Conservation (phyloP, 1,140 invertebrate genomes). For the Nebria ingens region DNA sequence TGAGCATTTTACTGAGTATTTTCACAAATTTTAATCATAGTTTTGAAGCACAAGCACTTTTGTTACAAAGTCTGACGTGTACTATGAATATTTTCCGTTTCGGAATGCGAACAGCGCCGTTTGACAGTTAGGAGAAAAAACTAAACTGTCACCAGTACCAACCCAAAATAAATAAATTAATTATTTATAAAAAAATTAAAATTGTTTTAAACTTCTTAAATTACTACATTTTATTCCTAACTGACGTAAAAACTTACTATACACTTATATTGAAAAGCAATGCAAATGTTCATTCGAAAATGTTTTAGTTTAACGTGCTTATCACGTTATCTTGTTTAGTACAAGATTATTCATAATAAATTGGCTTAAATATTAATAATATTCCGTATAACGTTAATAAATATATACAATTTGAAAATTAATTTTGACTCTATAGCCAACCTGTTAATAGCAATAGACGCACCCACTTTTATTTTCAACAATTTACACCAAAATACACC, state of each 20-base stretch:
- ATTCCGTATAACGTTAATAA: no score
- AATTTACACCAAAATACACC: no score
- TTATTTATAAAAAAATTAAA: not conserved
- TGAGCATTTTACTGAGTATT: constrained; percentile 16
- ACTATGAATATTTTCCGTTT: constrained; percentile 15
- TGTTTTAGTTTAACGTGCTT: not conserved
- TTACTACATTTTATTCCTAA: not conserved
- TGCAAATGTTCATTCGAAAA: not conserved
- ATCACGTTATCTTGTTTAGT: no score
- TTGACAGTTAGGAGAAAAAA: not conserved
- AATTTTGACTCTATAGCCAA: no score
- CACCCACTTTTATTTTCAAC: no score
- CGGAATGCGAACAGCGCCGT: not conserved
- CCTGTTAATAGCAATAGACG: no score
- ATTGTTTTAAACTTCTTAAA: not conserved
- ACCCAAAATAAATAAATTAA: not conserved
- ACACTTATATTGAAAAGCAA: not conserved
- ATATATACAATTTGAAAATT: no score
- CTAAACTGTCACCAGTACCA: not conserved
- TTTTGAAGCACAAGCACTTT: constrained; percentile 1
- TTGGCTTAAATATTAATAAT: no score
- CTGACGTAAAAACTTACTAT: not conserved
- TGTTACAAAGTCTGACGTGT: constrained; percentile 20
- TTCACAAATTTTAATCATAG: constrained; percentile 12
- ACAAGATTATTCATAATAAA: no score